Conservation (phyloP, 1,140 invertebrate genomes). For the Apis dorsata region DNA sequence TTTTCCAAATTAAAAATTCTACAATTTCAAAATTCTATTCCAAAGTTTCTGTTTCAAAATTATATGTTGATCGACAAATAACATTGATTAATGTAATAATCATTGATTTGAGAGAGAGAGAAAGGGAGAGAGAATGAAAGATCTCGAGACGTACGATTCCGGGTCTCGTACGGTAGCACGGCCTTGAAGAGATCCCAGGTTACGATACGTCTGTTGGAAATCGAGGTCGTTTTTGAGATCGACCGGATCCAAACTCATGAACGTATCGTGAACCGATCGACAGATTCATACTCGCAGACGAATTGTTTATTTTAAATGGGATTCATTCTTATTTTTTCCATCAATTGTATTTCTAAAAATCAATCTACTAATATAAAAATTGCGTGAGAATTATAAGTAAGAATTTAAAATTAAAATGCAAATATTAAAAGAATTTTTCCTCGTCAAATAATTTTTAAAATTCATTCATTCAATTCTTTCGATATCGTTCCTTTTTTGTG, state of each 20-base stretch:
- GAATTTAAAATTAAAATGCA: no score
- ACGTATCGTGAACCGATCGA: constrained; percentile 13
- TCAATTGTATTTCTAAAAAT: not conserved
- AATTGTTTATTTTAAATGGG: not conserved
- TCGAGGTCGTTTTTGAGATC: constrained; percentile 35
- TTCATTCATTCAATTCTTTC: not conserved
- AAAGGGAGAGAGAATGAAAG: not conserved
- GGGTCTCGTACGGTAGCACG: constrained; percentile 15
- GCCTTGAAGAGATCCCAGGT: constrained; percentile 24
- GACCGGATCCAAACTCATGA: not conserved
- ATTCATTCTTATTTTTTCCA: not conserved
- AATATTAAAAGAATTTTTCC: no score
- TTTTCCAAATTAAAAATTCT: no score
- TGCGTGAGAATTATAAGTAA: no score
- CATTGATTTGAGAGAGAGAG: not conserved
- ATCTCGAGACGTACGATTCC: not conserved
- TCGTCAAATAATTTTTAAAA: no score
- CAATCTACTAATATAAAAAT: not conserved
- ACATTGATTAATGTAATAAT: no score
- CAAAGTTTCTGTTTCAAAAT: no score
- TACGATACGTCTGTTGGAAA: constrained; percentile 30
- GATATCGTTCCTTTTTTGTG: not conserved
- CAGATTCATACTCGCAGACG: not conserved
- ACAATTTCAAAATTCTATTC: not conserved
- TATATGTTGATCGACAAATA: no score